phyloP scores from a whole-genome alignment of 1,140 invertebrate genomes.

The Brachionus koreanus region DNA sequence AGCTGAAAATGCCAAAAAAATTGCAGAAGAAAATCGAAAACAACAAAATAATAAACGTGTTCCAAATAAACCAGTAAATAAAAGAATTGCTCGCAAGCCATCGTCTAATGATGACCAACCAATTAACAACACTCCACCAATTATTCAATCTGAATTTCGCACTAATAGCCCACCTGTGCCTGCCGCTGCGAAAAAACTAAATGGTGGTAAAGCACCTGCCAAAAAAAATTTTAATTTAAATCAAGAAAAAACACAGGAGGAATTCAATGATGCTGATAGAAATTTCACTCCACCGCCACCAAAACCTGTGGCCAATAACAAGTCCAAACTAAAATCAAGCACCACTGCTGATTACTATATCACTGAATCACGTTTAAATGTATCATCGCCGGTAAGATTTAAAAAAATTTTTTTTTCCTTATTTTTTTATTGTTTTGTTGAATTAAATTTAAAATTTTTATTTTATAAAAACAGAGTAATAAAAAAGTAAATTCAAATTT shows the following conservation, averaged over 20 bases:
- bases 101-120: neutral
- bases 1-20: slow-evolving; percentile 32
- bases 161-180: slow-evolving; percentile 32
- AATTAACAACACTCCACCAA: neutral
- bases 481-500: slow-evolving; percentile 24
- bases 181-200: slow-evolving; percentile 30
- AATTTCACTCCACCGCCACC: slow-evolving; percentile 37
- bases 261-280: neutral
- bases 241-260: neutral
- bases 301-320: neutral
- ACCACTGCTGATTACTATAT: slow-evolving; percentile 35
- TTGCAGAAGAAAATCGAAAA: slow-evolving; percentile 27
- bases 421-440: neutral
- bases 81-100: neutral
- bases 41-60: slow-evolving; percentile 13
- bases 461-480: neutral
- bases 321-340: neutral
- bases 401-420: too few relatives aligned
- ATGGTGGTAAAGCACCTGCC: slow-evolving; percentile 1
- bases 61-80: slow-evolving; percentile 23
- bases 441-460: neutral
- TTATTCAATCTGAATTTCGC: neutral
- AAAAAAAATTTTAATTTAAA: neutral
- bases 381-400: slow-evolving; percentile 40
- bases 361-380: slow-evolving; percentile 23